Evolutionary conservation across 2,113 vertebrate genomes (phyloP).

Genomic region (Varanus salvator): DNA sequence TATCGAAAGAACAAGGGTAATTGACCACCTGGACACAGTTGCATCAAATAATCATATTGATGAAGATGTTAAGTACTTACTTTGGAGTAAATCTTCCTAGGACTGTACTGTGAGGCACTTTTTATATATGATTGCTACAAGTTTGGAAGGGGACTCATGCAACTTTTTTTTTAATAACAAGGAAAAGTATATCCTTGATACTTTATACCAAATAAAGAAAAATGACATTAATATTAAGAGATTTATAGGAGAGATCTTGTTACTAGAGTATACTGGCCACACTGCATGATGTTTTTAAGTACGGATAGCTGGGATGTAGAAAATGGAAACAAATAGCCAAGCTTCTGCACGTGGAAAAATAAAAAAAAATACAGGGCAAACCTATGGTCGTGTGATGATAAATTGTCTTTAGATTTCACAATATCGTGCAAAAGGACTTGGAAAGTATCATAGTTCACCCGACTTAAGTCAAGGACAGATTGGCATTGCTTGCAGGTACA

Average conservation of each 20-base stretch:
- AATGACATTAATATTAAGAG: background rate
- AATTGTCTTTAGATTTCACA: background rate
- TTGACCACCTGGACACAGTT: background rate
- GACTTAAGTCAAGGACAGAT: background rate
- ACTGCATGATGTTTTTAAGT: background rate
- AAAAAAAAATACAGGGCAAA: background rate
- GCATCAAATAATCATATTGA: background rate
- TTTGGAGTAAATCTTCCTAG: background rate
- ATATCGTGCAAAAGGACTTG: background rate
- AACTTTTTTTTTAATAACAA: background rate
- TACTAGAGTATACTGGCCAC: background rate
- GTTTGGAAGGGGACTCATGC: background rate
- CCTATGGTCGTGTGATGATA: background rate
- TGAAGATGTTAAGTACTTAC: background rate
- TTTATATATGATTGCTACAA: background rate
- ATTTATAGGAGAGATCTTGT: background rate
- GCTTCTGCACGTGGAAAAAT: background rate
- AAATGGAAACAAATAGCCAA: background rate
- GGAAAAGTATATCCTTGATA: background rate
- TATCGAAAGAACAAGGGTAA: background rate
- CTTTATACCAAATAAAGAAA: background rate
- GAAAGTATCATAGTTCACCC: background rate
- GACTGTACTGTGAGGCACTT: background rate
- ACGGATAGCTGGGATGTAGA: background rate
- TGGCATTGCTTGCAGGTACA: background rate